These are phyloP conservation scores for Acromyrmex charruanus DNA, from an alignment of 1,140 invertebrate species.

Conservation along the genomic window DNA sequence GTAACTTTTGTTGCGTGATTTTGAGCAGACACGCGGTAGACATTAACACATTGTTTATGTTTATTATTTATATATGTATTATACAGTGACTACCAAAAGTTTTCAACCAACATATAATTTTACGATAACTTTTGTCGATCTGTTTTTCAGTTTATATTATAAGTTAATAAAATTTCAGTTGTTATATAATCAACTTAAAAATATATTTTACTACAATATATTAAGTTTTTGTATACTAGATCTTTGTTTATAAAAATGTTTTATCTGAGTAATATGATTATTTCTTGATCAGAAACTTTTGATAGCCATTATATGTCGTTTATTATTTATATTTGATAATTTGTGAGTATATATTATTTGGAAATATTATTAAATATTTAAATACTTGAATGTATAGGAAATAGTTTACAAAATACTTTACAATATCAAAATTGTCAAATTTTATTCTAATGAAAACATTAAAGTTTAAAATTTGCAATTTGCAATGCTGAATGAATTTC, in stretches of 20 bases:
- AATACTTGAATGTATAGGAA: not conserved
- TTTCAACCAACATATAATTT: too few species aligned
- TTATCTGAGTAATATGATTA: too few species aligned
- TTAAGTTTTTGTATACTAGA: too few species aligned
- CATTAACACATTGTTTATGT: slow-evolving; percentile 19
- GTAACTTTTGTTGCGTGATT: slow-evolving; percentile 34
- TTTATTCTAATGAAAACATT: not conserved
- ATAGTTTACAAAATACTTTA: not conserved
- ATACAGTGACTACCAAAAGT: too few species aligned
- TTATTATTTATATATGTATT: slow-evolving; percentile 8
- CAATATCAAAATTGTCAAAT: not conserved
- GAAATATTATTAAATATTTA: not conserved
- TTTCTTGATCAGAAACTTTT: too few species aligned
- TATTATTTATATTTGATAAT: not conserved
- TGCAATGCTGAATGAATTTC: not conserved
- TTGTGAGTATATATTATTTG: not conserved
- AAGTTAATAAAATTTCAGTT: too few species aligned
- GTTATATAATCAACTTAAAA: too few species aligned
- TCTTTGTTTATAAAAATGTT: too few species aligned
- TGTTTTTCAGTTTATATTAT: too few species aligned
- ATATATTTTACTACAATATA: too few species aligned
- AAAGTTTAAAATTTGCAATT: slow-evolving; percentile 4
- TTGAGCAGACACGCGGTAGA: not conserved
- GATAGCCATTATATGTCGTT: not conserved
- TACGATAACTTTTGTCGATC: too few species aligned